Evolutionary conservation across 2,797 vertebrate species (phyloP).

Genomic region (Dendrocincla fuliginosa): DNA sequence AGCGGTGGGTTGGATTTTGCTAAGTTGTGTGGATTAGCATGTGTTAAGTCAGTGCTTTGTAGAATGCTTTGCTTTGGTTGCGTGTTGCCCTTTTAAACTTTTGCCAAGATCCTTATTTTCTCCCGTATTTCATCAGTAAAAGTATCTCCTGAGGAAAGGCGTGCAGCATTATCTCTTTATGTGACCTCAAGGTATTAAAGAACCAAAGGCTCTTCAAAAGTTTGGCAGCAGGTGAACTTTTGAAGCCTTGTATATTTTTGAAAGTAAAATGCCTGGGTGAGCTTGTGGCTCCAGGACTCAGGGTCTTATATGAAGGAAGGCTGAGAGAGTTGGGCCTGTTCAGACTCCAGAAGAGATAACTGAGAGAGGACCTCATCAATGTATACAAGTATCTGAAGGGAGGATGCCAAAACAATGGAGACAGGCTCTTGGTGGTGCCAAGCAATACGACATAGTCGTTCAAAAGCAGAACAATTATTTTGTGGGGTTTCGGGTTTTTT

Average conservation of each 20-base stretch:
- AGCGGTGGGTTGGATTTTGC: not conserved
- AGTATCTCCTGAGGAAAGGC: not conserved
- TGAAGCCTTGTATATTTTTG: not conserved
- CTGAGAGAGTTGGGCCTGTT: not conserved
- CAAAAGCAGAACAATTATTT: not conserved
- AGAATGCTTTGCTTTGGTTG: not conserved
- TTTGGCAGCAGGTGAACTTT: not conserved
- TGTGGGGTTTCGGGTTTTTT: not conserved
- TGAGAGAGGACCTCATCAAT: not conserved
- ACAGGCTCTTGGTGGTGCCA: not conserved
- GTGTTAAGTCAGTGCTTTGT: not conserved
- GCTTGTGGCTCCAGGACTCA: not conserved
- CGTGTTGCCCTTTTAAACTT: not conserved
- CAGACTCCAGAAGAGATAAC: not conserved
- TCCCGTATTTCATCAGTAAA: not conserved
- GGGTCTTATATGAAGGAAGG: not conserved
- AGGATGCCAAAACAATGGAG: not conserved
- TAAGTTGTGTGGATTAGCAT: not conserved
- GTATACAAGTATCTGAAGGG: rapidly evolving
- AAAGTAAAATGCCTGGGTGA: not conserved
- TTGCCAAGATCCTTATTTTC: not conserved
- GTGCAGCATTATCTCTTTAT: not conserved
- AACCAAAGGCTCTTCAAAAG: not conserved
- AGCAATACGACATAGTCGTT: rapidly evolving
- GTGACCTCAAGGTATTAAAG: not conserved